phyloP scores from a whole-genome alignment of 2,113 vertebrate species.

The Grammomys dolichurus region DNA sequence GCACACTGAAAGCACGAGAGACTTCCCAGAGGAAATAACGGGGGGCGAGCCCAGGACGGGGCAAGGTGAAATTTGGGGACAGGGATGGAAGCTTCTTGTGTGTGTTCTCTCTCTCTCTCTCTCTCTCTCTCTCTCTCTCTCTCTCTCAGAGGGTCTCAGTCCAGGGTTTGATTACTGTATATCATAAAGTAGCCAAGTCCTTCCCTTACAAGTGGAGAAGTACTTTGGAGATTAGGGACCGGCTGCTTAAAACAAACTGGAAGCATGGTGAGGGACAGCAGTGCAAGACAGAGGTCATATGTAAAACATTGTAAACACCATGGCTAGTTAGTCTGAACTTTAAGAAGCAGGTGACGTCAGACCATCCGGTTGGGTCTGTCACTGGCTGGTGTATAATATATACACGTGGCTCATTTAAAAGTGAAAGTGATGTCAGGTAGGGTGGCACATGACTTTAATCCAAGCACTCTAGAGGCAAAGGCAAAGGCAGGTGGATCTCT shows the following conservation, averaged over 20 bases:
- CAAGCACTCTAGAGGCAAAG: neutral
- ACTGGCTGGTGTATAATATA: neutral
- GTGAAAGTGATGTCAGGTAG: neutral
- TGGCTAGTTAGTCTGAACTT: neutral
- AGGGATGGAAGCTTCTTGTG: fast-evolving
- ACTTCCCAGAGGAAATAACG: fast-evolving
- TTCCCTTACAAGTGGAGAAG: neutral
- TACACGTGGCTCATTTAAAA: neutral
- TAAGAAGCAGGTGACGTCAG: neutral
- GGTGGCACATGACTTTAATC: neutral
- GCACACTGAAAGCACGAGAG: neutral
- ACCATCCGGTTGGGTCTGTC: neutral
- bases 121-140: neutral
- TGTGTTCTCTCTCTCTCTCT: neutral
- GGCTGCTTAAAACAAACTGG: neutral
- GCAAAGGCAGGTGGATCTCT: neutral
- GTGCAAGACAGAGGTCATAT: fast-evolving
- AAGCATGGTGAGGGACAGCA: neutral
- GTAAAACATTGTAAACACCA: neutral
- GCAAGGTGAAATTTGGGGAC: too few species aligned
- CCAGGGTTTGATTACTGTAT: too few species aligned
- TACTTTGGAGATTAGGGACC: neutral
- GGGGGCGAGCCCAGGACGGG: neutral
- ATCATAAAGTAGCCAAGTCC: neutral
- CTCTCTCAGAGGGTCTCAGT: neutral